Percentiles rank a stretch among this genome's conserved stretches.
Conservation (phyloP, 2,888 invertebrate genomes). For the Drosophila yooni region DNA sequence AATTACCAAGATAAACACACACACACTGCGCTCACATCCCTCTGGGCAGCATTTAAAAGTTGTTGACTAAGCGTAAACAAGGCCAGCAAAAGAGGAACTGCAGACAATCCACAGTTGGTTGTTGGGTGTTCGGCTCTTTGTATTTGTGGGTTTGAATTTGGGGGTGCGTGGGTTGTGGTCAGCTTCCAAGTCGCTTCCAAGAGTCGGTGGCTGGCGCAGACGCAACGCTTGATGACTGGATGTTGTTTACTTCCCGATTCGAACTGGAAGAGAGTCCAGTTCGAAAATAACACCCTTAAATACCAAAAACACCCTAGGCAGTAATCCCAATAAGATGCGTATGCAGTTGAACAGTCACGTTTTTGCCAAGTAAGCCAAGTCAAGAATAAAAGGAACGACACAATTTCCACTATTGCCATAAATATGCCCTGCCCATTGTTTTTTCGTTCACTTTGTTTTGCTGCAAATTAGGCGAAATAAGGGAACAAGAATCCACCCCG, state of each 20-base stretch:
- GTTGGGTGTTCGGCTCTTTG: conserved; percentile 25
- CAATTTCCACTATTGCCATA: conserved; percentile 54
- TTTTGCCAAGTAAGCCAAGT: conserved; percentile 61
- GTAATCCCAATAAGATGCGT: conserved; percentile 54
- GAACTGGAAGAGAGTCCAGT: conserved; percentile 38
- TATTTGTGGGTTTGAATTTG: background rate
- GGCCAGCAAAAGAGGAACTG: conserved; percentile 29
- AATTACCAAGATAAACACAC: conserved; percentile 24
- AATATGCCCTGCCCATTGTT: conserved; percentile 37
- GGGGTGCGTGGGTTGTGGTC: conserved; percentile 6
- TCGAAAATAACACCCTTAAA: conserved; percentile 47
- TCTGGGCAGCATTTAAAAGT: conserved; percentile 25
- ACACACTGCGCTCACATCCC: conserved; percentile 46
- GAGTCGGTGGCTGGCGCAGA: conserved; percentile 42
- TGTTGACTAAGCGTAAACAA: conserved; percentile 69
- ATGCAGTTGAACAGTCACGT: conserved; percentile 65
- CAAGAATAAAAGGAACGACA: conserved; percentile 44
- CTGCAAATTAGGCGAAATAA: conserved; percentile 41
- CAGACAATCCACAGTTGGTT: conserved; percentile 74
- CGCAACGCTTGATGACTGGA: conserved; percentile 56
- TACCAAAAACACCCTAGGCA: conserved; percentile 27
- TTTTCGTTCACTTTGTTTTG: conserved; percentile 13
- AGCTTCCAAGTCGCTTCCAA: conserved; percentile 39
- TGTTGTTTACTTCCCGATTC: conserved; percentile 75
- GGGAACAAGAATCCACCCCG: conserved; percentile 37